Evolutionary conservation across 2,797 vertebrate genomes (phyloP).

Genomic region (Myotis planiceps): DNA sequence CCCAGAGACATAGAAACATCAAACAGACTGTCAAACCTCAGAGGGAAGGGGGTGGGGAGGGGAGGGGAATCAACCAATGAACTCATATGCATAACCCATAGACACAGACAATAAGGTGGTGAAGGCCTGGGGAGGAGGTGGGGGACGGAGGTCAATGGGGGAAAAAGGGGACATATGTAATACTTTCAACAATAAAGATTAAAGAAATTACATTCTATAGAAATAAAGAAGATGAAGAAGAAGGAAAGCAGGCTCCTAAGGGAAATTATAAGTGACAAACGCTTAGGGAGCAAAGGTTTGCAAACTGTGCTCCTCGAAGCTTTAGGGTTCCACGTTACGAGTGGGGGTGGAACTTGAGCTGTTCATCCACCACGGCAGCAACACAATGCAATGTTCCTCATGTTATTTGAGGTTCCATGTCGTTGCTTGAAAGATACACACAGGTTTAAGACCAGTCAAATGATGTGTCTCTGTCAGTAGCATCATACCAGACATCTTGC

Average conservation of each 20-base stretch:
- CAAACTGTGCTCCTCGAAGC: background rate
- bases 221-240: background rate
- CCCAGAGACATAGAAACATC: too few relatives aligned
- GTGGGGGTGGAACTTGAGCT: background rate
- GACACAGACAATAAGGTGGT: too few relatives aligned
- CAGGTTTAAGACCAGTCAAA: background rate
- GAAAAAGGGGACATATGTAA: too few relatives aligned
- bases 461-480: background rate
- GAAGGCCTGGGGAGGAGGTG: too few relatives aligned
- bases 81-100: too few relatives aligned
- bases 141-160: too few relatives aligned
- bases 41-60: too few relatives aligned
- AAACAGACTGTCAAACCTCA: too few relatives aligned
- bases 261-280: background rate
- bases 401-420: background rate
- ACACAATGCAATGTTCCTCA: background rate
- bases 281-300: background rate
- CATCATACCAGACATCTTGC: background rate
- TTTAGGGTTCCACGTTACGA: background rate
- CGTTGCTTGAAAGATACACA: slow-evolving; percentile 15
- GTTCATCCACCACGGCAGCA: background rate
- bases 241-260: background rate
- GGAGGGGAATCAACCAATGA: too few relatives aligned
- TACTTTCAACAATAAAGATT: too few relatives aligned
- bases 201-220: too few relatives aligned